Conservation (phyloP, 2,797 vertebrate genomes). For the Vultur gryphus region DNA sequence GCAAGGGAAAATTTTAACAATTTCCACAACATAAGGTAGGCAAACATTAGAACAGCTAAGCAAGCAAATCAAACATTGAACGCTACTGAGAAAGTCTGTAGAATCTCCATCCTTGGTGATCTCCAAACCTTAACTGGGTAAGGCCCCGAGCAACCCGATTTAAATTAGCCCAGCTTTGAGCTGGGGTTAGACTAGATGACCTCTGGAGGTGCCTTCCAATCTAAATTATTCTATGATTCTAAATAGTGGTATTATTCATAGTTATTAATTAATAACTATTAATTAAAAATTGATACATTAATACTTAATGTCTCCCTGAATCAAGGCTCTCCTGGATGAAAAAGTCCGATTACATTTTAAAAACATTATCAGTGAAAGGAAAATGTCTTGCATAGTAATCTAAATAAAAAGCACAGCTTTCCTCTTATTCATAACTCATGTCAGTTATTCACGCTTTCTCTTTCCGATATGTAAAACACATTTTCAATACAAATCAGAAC, state of each 20-base stretch:
- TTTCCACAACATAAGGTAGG: not conserved
- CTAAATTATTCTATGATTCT: not conserved
- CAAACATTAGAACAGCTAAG: not conserved
- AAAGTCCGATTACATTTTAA: not conserved
- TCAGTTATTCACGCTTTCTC: not conserved
- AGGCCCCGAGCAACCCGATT: not conserved
- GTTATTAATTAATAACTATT: not conserved
- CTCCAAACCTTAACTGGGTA: not conserved
- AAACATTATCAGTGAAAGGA: conserved; percentile 12
- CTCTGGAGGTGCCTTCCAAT: not conserved
- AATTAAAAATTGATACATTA: not conserved
- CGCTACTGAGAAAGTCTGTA: not conserved
- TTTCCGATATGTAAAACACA: not conserved
- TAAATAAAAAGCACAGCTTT: conserved; percentile 18
- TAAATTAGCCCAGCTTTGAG: not conserved
- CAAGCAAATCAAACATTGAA: not conserved
- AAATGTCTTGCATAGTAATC: conserved; percentile 29
- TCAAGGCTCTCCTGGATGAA: not conserved
- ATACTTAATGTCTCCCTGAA: not conserved
- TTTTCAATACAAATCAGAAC: conserved; percentile 31
- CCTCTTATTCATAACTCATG: not conserved
- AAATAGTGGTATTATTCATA: not conserved
- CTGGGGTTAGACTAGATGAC: not conserved
- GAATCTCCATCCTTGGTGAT: not conserved
- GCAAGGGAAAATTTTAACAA: not conserved